Conservation (phyloP, 2,113 vertebrate genomes). For the Progne subis region DNA sequence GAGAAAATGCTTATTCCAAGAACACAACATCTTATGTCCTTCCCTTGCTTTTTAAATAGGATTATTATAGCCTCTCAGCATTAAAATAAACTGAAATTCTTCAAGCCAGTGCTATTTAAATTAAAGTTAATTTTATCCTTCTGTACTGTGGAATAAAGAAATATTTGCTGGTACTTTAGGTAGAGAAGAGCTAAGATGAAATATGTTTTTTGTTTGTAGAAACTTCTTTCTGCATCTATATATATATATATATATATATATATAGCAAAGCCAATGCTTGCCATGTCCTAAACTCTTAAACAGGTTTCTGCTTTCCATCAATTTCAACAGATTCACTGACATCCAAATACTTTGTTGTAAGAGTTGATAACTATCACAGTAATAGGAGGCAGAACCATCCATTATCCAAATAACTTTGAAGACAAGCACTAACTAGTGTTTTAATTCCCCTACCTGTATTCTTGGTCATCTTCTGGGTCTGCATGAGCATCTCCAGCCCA, state of each 20-base stretch:
- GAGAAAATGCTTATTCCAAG: background rate
- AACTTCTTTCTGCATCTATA: background rate
- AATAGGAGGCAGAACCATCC: background rate
- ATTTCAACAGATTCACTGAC: background rate
- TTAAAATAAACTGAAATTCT: constrained; percentile 1
- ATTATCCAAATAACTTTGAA: background rate
- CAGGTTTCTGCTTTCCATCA: background rate
- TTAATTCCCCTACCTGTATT: background rate
- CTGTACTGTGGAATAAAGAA: background rate
- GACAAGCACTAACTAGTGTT: background rate
- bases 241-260: background rate
- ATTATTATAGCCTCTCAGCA: background rate
- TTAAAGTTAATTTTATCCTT: background rate
- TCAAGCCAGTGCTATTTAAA: background rate
- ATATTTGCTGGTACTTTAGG: background rate
- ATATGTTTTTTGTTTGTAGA: background rate
- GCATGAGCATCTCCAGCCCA: background rate
- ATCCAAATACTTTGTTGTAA: background rate
- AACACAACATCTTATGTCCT: background rate
- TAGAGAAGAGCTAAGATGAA: background rate
- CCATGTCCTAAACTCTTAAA: background rate
- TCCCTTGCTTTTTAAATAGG: background rate
- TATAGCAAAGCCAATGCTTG: background rate
- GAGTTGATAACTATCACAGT: background rate
- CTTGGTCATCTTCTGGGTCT: background rate